These are phyloP conservation scores for Smutsia gigantea DNA, from an alignment of 2,797 vertebrate genomes.

Conservation along the genomic window DNA sequence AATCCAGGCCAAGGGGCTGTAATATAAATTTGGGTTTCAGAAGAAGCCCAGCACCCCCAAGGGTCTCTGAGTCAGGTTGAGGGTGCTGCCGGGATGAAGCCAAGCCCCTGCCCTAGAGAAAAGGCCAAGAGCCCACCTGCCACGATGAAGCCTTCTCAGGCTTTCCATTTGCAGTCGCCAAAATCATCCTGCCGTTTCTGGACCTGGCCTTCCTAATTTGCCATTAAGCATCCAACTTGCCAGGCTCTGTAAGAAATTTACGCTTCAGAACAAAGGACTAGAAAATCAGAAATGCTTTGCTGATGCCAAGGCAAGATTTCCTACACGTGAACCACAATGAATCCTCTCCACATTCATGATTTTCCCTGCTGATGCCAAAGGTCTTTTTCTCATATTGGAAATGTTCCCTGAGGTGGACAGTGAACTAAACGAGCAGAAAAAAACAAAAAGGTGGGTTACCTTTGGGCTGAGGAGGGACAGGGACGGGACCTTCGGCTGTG, in stretches of 20 bases:
- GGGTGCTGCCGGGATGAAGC: background rate
- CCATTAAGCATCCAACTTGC: background rate
- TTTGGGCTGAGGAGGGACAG: background rate
- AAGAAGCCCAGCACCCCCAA: background rate
- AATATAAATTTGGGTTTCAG: background rate
- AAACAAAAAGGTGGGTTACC: background rate
- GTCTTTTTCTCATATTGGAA: background rate
- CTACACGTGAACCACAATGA: background rate
- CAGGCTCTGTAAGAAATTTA: background rate
- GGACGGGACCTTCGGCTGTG: background rate
- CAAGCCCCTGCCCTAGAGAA: background rate
- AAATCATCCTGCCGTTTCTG: background rate
- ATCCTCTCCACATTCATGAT: background rate
- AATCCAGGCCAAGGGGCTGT: background rate
- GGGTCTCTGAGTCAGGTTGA: background rate
- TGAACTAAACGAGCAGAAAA: background rate
- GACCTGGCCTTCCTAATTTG: background rate
- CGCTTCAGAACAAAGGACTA: background rate
- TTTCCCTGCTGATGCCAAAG: background rate
- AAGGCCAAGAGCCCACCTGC: background rate
- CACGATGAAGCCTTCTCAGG: fast-evolving
- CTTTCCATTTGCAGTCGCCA: background rate
- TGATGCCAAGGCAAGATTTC: background rate
- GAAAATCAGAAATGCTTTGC: background rate
- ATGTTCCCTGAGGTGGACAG: background rate